These are phyloP conservation scores for Tipula lateralis DNA, from an alignment of 2,888 invertebrate genomes.

Conservation along the genomic window DNA sequence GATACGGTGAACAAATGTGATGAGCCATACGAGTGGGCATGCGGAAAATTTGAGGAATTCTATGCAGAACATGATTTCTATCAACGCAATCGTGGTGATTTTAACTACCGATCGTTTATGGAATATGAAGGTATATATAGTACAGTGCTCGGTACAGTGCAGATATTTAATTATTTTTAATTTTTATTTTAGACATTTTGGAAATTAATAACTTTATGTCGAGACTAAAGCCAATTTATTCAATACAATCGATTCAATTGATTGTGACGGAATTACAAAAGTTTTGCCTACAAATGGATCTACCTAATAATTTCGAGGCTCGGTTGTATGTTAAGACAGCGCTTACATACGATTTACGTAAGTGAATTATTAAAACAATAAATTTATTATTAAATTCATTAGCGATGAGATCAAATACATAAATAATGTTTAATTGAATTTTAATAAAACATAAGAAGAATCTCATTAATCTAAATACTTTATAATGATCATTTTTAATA, in stretches of 20 bases:
- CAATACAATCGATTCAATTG: constrained; percentile 44
- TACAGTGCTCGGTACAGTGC: too few relatives aligned
- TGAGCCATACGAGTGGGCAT: constrained; percentile 47
- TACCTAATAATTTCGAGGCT: not conserved
- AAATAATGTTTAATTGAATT: not conserved
- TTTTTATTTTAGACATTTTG: constrained; percentile 41
- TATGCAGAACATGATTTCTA: constrained; percentile 44
- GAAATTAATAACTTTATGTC: constrained; percentile 47
- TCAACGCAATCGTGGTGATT: constrained; percentile 47
- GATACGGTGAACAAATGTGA: constrained; percentile 44
- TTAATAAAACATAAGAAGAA: not conserved
- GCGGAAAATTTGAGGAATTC: constrained; percentile 46
- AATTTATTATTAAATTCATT: not conserved
- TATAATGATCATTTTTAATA: not conserved
- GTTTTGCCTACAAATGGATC: constrained; percentile 46
- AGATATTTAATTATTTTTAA: too few relatives aligned
- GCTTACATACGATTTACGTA: not conserved
- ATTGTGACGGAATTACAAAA: constrained; percentile 45
- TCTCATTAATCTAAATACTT: not conserved
- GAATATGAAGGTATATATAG: constrained; percentile 45
- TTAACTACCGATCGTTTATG: constrained; percentile 46
- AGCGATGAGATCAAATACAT: not conserved
- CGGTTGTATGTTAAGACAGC: not conserved
- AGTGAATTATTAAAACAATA: not conserved
- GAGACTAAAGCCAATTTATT: constrained; percentile 43